Evolutionary conservation across 2,888 invertebrate species (phyloP).

Genomic region (Candidula unifasciata): DNA sequence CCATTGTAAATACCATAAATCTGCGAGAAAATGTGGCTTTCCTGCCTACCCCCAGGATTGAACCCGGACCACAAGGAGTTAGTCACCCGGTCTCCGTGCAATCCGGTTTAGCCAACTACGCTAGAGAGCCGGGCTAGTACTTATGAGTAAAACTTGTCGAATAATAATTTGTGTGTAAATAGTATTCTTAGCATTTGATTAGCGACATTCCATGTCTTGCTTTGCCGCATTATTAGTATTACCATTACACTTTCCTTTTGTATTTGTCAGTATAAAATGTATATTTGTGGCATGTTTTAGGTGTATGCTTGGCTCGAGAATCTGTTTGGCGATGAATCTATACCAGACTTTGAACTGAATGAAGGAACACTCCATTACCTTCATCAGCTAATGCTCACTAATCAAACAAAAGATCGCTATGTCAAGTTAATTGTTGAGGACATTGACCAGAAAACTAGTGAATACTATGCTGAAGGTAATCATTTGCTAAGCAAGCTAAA

Average conservation of each 20-base stretch:
- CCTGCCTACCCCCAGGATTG: too few species aligned
- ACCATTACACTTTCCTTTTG: not conserved
- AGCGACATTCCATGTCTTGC: too few species aligned
- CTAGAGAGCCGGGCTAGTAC: too few species aligned
- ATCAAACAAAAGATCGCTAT: slow-evolving; percentile 30
- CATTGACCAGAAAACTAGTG: slow-evolving; percentile 41
- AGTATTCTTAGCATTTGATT: too few species aligned
- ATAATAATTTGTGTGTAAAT: too few species aligned
- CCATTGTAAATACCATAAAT: too few species aligned
- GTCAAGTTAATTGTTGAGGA: slow-evolving; percentile 33
- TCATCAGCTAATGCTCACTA: slow-evolving; percentile 21
- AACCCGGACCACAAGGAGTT: too few species aligned
- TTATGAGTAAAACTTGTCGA: too few species aligned
- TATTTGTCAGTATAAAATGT: not conserved
- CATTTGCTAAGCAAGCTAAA: not conserved
- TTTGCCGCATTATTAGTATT: too few species aligned
- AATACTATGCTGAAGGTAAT: slow-evolving; percentile 50
- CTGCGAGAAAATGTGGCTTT: too few species aligned
- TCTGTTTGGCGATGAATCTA: slow-evolving; percentile 37
- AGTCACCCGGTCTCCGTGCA: too few species aligned
- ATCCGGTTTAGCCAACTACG: too few species aligned
- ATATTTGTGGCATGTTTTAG: not conserved
- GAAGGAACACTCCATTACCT: slow-evolving; percentile 29
- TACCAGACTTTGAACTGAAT: slow-evolving; percentile 48
- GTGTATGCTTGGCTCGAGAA: slow-evolving; percentile 42